Evolutionary conservation across 2,888 invertebrate species (phyloP).

Genomic region (Acrobasis repandana): DNA sequence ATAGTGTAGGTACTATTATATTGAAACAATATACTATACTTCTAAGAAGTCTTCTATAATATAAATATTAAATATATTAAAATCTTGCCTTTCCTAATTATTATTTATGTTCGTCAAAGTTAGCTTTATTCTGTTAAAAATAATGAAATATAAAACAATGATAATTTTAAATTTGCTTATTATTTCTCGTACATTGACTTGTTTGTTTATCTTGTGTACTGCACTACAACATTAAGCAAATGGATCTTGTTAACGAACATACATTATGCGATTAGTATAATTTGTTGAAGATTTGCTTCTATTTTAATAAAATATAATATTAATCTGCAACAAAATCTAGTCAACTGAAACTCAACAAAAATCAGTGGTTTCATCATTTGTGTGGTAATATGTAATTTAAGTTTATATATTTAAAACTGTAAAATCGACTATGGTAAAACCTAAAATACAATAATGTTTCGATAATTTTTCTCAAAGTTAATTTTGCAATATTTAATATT

Average conservation of each 20-base stretch:
- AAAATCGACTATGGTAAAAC: no score
- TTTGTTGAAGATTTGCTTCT: neutral
- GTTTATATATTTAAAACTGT: no score
- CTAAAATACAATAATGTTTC: no score
- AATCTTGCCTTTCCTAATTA: neutral
- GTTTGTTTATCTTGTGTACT: neutral
- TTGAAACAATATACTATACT: slow-evolving; percentile 17
- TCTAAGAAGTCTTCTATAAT: slow-evolving; percentile 6
- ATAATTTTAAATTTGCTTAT: neutral
- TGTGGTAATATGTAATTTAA: no score
- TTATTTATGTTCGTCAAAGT: neutral
- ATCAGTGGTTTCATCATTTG: no score
- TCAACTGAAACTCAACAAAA: no score
- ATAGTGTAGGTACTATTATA: slow-evolving; percentile 39
- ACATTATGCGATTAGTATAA: neutral
- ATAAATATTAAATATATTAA: neutral
- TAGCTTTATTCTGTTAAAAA: neutral
- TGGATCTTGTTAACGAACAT: neutral
- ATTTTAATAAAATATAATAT: no score
- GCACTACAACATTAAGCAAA: neutral
- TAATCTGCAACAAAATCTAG: no score
- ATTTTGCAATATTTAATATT: no score
- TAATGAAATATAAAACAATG: neutral
- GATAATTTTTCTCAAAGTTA: no score
- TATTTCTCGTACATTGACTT: neutral